Conservation (phyloP, 1,140 invertebrate genomes). For the Hylyphantes graminicola region DNA sequence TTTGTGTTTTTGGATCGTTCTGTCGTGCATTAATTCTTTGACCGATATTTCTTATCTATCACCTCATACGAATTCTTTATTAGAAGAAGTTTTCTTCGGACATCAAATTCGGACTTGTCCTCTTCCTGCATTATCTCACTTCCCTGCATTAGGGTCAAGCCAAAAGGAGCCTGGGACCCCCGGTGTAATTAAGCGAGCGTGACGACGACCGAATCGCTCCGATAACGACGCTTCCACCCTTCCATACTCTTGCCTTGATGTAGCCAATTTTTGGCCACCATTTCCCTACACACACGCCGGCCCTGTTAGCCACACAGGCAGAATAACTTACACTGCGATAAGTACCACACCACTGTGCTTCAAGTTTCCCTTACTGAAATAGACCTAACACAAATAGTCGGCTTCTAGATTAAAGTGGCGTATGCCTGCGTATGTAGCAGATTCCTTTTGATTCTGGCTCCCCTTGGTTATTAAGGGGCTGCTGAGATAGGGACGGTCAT, state of each 20-base stretch:
- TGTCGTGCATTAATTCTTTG: not conserved
- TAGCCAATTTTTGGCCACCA: constrained; percentile 51
- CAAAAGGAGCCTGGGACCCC: constrained; percentile 22
- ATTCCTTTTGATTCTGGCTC: not conserved
- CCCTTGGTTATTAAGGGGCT: constrained; percentile 29
- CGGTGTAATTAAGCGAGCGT: constrained; percentile 52
- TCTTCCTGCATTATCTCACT: constrained; percentile 33
- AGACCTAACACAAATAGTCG: too few species aligned
- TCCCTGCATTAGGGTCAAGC: constrained; percentile 48
- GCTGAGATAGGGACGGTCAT: constrained; percentile 54
- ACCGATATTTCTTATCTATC: not conserved
- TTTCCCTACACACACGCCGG: constrained; percentile 41
- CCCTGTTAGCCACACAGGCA: constrained; percentile 1
- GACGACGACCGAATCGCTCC: constrained; percentile 27
- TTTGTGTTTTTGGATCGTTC: too few species aligned
- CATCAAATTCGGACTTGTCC: constrained; percentile 18
- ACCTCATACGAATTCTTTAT: not conserved
- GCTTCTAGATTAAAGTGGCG: too few species aligned
- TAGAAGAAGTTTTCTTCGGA: constrained; percentile 1
- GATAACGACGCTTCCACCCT: constrained; percentile 46
- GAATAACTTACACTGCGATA: too few species aligned
- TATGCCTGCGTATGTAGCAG: not conserved
- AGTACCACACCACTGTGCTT: too few species aligned
- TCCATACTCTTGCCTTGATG: constrained; percentile 27
- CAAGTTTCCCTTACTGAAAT: too few species aligned